Percentiles rank a stretch among this genome's conserved stretches.
phyloP scores from a whole-genome alignment of 64 coral and sea anemone genomes.

The Actinia tenebrosa region DNA sequence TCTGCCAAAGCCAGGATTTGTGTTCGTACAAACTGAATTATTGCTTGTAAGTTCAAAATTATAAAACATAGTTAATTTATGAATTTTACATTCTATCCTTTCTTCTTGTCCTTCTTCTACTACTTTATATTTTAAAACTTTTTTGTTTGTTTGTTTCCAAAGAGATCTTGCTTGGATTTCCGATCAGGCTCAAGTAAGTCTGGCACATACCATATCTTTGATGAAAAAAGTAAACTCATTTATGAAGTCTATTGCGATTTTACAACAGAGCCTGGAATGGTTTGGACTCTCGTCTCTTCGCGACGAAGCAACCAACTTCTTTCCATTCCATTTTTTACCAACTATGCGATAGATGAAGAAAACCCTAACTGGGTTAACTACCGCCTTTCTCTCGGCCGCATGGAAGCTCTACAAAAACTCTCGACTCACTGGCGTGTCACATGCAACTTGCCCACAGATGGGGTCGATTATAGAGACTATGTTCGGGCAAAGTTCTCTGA shows the following conservation, averaged over 20 bases:
- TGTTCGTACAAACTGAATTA: background rate
- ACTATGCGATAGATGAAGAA: background rate
- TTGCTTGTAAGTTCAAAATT: background rate
- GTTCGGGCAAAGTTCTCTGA: slow-evolving; percentile 37
- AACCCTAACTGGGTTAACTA: background rate
- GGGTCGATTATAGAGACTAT: slow-evolving; percentile 48
- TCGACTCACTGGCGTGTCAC: slow-evolving; percentile 59
- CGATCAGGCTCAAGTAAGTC: background rate
- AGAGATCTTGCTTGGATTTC: background rate
- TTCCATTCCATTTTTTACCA: background rate
- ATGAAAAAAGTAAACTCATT: background rate
- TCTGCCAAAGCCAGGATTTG: background rate
- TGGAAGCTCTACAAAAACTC: background rate
- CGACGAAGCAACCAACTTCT: background rate
- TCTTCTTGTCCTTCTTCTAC: background rate
- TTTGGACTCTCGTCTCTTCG: slow-evolving; percentile 2
- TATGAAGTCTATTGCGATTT: slow-evolving; percentile 4
- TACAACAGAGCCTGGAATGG: background rate
- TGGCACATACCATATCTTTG: background rate
- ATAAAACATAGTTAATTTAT: too few species aligned
- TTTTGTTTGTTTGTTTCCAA: background rate
- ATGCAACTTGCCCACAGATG: slow-evolving; percentile 42
- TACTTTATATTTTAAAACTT: background rate
- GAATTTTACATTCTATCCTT: background rate
- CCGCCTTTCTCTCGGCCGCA: background rate